Conservation (phyloP, 2,797 vertebrate species). For the Myiotriccus ornatus region DNA sequence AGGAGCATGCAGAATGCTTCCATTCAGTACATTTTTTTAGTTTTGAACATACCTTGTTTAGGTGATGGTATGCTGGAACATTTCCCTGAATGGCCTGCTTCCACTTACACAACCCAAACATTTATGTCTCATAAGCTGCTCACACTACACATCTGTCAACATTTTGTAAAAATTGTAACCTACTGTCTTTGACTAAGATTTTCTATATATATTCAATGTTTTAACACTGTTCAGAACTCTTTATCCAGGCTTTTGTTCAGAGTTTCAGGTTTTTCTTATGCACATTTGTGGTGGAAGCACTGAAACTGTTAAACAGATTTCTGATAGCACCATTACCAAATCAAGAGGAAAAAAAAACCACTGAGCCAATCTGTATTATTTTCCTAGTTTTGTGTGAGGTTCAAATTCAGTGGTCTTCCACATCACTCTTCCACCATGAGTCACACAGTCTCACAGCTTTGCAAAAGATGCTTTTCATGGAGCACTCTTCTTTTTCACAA, state of each 20-base stretch:
- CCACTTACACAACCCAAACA: neutral
- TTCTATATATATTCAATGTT: neutral
- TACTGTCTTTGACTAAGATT: neutral
- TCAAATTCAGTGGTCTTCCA: neutral
- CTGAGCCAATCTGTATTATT: neutral
- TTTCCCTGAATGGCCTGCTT: neutral
- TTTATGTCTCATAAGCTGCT: neutral
- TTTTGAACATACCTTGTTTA: neutral
- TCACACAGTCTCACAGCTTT: neutral
- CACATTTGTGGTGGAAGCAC: neutral
- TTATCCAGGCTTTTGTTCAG: neutral
- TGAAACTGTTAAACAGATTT: neutral
- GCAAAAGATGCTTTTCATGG: neutral
- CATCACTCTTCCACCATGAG: neutral
- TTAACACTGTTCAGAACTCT: neutral
- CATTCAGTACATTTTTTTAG: neutral
- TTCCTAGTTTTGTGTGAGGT: neutral
- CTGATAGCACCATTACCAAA: neutral
- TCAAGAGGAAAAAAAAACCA: neutral
- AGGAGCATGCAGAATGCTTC: neutral
- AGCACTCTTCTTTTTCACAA: neutral
- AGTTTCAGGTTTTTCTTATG: neutral
- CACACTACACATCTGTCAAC: neutral
- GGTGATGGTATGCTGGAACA: neutral
- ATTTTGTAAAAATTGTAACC: neutral